phyloP scores from a whole-genome alignment of 2,113 vertebrate species.

The Gambusia affinis region DNA sequence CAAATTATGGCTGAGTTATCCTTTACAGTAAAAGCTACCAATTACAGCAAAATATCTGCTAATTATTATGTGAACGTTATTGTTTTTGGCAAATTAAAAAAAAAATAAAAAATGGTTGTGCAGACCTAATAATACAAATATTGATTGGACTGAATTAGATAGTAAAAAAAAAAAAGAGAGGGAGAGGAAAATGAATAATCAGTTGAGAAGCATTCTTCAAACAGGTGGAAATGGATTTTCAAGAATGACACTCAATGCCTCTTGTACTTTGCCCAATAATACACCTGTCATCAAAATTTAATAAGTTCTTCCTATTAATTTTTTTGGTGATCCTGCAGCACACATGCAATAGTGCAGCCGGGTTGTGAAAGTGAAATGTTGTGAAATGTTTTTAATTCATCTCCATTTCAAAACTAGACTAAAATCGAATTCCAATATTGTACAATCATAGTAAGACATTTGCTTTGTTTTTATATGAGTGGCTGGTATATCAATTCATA shows the following conservation, averaged over 20 bases:
- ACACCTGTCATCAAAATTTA: background rate
- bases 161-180: no score
- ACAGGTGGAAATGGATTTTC: constrained; percentile 1
- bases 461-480: no score
- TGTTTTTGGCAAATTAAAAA: background rate
- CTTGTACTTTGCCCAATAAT: background rate
- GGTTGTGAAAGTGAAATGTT: background rate
- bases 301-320: background rate
- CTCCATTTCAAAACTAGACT: background rate
- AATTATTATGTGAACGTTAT: background rate
- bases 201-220: background rate
- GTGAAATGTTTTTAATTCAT: background rate
- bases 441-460: no score
- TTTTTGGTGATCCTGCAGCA: background rate
- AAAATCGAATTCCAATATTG: background rate
- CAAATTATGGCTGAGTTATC: no score
- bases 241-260: background rate
- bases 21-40: background rate
- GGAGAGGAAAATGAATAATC: background rate
- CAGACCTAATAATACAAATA: background rate
- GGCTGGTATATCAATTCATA: no score
- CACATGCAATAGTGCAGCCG: no score
- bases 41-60: background rate
- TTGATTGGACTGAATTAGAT: background rate
- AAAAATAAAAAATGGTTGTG: background rate